These are phyloP conservation scores for Rhabdomys dilectus DNA, from an alignment of 2,113 vertebrate genomes.

Conservation along the genomic window DNA sequence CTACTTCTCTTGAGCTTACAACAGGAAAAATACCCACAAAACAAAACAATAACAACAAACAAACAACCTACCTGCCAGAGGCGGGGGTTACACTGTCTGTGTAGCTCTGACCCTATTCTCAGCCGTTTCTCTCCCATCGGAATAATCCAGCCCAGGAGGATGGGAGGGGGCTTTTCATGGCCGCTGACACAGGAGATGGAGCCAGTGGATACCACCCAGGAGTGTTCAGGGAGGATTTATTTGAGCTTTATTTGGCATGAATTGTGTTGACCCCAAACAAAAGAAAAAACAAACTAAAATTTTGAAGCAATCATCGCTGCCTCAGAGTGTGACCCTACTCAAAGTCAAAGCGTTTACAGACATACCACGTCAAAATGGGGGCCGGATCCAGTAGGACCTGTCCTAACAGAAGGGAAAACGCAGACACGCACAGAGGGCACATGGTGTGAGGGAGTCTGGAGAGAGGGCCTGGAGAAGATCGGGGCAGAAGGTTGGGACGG, in stretches of 20 bases:
- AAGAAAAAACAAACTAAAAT: not conserved
- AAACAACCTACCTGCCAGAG: rapidly evolving
- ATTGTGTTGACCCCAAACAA: not conserved
- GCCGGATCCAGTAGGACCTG: rapidly evolving
- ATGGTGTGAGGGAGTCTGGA: not conserved
- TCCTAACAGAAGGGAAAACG: not conserved
- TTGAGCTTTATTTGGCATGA: rapidly evolving
- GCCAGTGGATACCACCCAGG: not conserved
- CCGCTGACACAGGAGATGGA: not conserved
- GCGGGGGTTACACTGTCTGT: rapidly evolving
- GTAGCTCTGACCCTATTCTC: no score
- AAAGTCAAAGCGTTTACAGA: not conserved
- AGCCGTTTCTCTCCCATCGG: not conserved
- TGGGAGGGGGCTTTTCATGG: not conserved
- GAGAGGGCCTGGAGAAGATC: rapidly evolving
- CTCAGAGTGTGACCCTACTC: not conserved
- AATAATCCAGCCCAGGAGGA: no score
- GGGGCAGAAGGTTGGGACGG: rapidly evolving
- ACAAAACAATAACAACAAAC: not conserved
- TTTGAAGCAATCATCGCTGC: no score
- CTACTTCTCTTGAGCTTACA: not conserved
- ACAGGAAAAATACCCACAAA: not conserved
- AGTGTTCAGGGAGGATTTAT: not conserved
- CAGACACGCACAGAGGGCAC: rapidly evolving
- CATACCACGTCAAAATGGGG: not conserved